Conservation (phyloP, 2,888 invertebrate species). For the Plagiodera versicolora region DNA sequence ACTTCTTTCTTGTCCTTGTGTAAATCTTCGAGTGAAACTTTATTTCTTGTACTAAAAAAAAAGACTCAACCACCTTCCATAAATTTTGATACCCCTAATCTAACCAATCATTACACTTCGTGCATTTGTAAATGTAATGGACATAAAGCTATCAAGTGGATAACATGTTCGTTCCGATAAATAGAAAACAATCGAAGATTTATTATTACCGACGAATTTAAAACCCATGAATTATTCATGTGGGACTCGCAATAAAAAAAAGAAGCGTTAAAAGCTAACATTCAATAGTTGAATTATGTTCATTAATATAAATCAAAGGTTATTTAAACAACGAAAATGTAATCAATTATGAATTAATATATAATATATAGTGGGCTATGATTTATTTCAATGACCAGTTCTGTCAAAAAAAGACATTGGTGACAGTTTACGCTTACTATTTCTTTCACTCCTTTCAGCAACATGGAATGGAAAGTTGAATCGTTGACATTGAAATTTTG, state of each 20-base stretch:
- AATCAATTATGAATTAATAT: background rate
- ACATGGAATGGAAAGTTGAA: too few relatives aligned
- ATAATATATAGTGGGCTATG: background rate
- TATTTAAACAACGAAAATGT: background rate
- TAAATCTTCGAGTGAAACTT: background rate
- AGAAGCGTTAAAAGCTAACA: constrained; percentile 28
- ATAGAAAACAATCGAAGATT: constrained; percentile 1
- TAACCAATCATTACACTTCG: background rate
- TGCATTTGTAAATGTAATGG: constrained; percentile 1
- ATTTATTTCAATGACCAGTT: background rate
- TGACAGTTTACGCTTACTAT: background rate
- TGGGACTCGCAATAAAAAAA: constrained; percentile 17
- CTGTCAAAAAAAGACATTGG: too few relatives aligned
- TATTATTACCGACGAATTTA: constrained; percentile 22
- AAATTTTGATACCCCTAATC: background rate
- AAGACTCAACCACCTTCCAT: background rate
- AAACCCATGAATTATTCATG: constrained; percentile 29
- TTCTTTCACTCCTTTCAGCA: background rate
- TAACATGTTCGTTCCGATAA: background rate
- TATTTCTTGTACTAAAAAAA: background rate
- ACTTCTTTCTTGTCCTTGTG: too few relatives aligned
- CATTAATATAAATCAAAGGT: constrained; percentile 16
- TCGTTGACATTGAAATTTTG: too few relatives aligned
- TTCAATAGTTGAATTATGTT: constrained; percentile 31
- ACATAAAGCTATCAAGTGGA: background rate